Base-by-base conservation (phyloP, 2,113 vertebrate species). In the Pavo muticus region DNA sequence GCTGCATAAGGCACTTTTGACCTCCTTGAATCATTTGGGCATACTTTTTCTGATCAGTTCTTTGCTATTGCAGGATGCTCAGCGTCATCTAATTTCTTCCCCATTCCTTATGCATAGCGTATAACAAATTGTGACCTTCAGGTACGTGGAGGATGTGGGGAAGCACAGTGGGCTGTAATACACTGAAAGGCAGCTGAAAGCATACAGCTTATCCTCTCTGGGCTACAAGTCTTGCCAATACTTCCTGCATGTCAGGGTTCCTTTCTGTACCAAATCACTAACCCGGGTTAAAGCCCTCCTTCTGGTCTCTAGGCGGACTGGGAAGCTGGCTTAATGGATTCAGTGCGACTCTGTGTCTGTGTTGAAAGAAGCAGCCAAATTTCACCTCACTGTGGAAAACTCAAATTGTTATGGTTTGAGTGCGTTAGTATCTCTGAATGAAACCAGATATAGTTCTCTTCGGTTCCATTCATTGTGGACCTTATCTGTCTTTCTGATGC, bases 401-500 rank as follows among this genome's bases (percentile, higher is more conserved):
- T 87, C 60, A 73, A 25, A 65, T 81, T 52, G 68, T 42, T 56
- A 12, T 32, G 37, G 50, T 87, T 87, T 32, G 74, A 87, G 44
- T 83, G 80, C 39, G 42, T 94, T 95, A 68, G 76, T 89, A 42
- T 90, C 70, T 85, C 70, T 74, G 85, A 87, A 82, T 85, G 73
- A 93, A 87, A 27, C 93, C 79, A 87, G 76, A 93, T 93, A 81
- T 63, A 88, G 86, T 86, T 95, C 73, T 80, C 44, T 93, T 60
- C 77, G 67, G 14, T 94, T 94, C 87, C 90, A 83, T 96, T 95
- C 93, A 95, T 91, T 89, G 75, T 95, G 94, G 90, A 90, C 88
- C 83, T 88, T 96, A 91, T 92, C 91, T 91, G 39, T 79, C 27
- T 75, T n/a, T 73, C 87, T 65, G 93, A 84, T 95, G 72, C 1